Conservation (phyloP, 2,888 invertebrate species). For the Xylota sylvarum region DNA sequence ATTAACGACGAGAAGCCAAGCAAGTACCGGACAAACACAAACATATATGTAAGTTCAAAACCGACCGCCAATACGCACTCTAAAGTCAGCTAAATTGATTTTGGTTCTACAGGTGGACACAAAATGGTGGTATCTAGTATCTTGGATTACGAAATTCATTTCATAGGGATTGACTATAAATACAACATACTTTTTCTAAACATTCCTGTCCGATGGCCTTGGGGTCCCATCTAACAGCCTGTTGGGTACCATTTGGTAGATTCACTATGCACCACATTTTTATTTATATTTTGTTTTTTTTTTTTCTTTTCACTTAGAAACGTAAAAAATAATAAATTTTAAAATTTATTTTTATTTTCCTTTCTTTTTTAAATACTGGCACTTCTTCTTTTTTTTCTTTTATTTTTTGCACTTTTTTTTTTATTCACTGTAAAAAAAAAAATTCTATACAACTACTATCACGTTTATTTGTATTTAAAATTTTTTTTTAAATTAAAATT, state of each 20-base stretch:
- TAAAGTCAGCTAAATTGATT: neutral
- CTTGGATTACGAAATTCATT: neutral
- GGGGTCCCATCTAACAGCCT: constrained; percentile 93
- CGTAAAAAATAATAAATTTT: neutral
- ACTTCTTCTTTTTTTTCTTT: constrained; percentile 22
- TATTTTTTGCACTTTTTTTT: neutral
- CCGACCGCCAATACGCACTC: neutral
- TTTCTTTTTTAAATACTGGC: constrained; percentile 22
- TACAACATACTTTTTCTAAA: constrained; percentile 91
- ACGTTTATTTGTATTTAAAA: neutral
- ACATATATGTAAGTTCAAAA: neutral
- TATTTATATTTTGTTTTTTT: constrained; percentile 40
- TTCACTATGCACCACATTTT: constrained; percentile 94
- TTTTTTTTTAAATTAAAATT: constrained; percentile 5
- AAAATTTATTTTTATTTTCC: neutral
- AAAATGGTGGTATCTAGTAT: neutral
- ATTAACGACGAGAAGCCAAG: constrained; percentile 1
- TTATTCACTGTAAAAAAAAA: constrained; percentile 3
- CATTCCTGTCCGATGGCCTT: constrained; percentile 95
- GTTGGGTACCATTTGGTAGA: constrained; percentile 88
- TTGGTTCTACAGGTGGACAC: neutral
- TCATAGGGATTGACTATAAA: neutral
- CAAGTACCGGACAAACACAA: neutral
- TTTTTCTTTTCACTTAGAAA: constrained; percentile 14
- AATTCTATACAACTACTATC: constrained; percentile 3